Evolutionary conservation across 2,888 invertebrate genomes (phyloP).

Genomic region (Polydrusus pterygomalis): DNA sequence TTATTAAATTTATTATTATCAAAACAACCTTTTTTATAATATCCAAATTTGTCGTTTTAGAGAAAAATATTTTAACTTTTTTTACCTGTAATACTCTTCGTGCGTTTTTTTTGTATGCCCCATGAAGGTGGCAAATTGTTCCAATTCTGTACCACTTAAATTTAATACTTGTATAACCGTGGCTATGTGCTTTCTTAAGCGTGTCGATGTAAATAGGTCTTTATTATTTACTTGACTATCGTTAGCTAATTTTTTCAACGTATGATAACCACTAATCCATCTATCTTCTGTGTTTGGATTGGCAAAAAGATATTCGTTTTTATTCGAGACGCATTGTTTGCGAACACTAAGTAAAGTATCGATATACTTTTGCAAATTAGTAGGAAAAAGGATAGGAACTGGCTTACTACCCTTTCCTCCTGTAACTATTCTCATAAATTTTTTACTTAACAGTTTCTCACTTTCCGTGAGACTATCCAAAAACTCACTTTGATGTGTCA

Average conservation of each 20-base stretch:
- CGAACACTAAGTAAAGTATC: slow-evolving; percentile 15
- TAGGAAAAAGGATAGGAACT: slow-evolving; percentile 29
- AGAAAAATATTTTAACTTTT: neutral
- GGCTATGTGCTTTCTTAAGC: slow-evolving; percentile 60
- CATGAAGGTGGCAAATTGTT: slow-evolving; percentile 61
- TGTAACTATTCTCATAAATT: slow-evolving; percentile 36
- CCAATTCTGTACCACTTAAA: slow-evolving; percentile 57
- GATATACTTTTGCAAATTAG: slow-evolving; percentile 16
- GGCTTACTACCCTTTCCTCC: slow-evolving; percentile 38
- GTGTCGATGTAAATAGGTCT: slow-evolving; percentile 51
- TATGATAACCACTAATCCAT: slow-evolving; percentile 57
- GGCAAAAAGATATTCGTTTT: slow-evolving; percentile 59
- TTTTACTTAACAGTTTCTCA: slow-evolving; percentile 29
- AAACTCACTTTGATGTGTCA: slow-evolving; percentile 32
- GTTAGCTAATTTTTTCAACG: slow-evolving; percentile 57
- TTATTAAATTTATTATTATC: too few species aligned
- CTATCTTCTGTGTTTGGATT: slow-evolving; percentile 51
- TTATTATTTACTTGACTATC: slow-evolving; percentile 53
- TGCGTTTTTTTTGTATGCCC: slow-evolving; percentile 62
- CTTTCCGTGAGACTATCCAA: slow-evolving; percentile 18
- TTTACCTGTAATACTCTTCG: slow-evolving; percentile 56
- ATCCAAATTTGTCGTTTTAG: too few species aligned
- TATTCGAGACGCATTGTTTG: slow-evolving; percentile 29
- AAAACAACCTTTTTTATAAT: too few species aligned
- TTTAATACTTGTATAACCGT: slow-evolving; percentile 55